Percentiles rank a stretch among this genome's conserved stretches.
Evolutionary conservation across 2,888 invertebrate genomes (phyloP).

Genomic region (Tuta absoluta): DNA sequence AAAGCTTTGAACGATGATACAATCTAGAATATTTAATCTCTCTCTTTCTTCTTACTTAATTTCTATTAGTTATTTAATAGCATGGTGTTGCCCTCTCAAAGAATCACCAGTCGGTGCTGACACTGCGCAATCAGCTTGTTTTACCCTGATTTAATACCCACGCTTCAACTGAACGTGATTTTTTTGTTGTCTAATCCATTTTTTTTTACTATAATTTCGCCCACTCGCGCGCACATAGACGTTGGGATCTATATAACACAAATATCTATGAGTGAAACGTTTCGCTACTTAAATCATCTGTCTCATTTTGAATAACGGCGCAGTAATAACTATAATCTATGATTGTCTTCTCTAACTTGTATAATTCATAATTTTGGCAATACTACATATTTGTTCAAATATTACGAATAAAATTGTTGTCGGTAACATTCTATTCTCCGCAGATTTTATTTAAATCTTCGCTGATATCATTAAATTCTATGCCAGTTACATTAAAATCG

Average conservation of each 20-base stretch:
- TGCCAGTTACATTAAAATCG: not conserved
- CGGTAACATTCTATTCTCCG: not conserved
- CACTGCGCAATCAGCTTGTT: conserved; percentile 25
- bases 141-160: conserved; percentile 21
- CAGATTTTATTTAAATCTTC: not conserved
- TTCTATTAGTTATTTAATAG: conserved; percentile 41
- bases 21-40: conserved; percentile 29
- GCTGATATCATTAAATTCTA: not conserved
- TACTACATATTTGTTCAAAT: not conserved
- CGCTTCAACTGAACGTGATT: conserved; percentile 70
- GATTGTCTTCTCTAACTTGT: not conserved
- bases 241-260: conserved; percentile 51
- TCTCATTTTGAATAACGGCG: not conserved
- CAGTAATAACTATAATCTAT: not conserved
- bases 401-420: not conserved
- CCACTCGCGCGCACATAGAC: conserved; percentile 65
- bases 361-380: not conserved
- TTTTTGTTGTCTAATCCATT: conserved; percentile 48
- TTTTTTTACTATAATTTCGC: conserved; percentile 67
- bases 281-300: not conserved
- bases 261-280: not conserved
- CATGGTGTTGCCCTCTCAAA: conserved; percentile 40
- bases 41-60: conserved; percentile 31
- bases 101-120: conserved; percentile 28
- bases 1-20: conserved; percentile 10